Base-by-base conservation (phyloP, 1,140 invertebrate genomes). In the Drosophila erecta region DNA sequence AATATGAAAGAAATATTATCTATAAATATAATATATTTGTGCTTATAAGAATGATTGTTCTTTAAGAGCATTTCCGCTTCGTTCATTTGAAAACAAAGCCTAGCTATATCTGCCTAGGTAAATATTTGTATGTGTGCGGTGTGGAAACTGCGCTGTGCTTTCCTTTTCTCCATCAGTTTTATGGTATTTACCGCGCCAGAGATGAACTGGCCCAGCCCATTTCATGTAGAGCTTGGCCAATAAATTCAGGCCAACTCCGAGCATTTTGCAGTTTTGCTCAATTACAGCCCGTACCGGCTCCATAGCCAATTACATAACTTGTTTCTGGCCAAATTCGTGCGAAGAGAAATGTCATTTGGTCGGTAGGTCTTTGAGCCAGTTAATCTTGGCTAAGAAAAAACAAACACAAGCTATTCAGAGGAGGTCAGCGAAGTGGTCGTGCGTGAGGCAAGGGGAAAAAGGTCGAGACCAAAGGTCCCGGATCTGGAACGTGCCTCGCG, bases 131-230 rank as follows among this genome's bases (percentile, higher is more conserved):
- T 58, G 40, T 41, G 37, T 56, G 37, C 57, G 53, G 44, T 54
- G 15, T 64, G 80, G 73, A 86, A 85, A 86, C 61, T 86, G 67
- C 62, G 69, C 57, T 81, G 47, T 33, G 66, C 40, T 85, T 85
- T 85, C 61, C 72, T 64, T 71, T 71, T 73, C 57, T 47, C 47
- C 72, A 58, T 38, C 49, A 30, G 20, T 79, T 85, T 66, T 72
- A 64, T 84, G 80, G 71, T 40, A 12, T 46, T 65, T 74, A 65
- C 58, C 41, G 67, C 27, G 50, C 15, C 24, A 7, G 12, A 53
- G 47, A 53, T 66, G 35, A 74, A 40, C 27, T 41, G 53, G 46
- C 33, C 50, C 70, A 65, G 53, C 53, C 60, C 60, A 76, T 75
- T 75, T 43, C 60, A 64, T 75, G 47, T 66, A 53, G 17, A 44